Evolutionary conservation across 2,797 vertebrate genomes (phyloP), one percentile per base, ranked within the genome.

Genomic region (Sebastes glaucus): DNA sequence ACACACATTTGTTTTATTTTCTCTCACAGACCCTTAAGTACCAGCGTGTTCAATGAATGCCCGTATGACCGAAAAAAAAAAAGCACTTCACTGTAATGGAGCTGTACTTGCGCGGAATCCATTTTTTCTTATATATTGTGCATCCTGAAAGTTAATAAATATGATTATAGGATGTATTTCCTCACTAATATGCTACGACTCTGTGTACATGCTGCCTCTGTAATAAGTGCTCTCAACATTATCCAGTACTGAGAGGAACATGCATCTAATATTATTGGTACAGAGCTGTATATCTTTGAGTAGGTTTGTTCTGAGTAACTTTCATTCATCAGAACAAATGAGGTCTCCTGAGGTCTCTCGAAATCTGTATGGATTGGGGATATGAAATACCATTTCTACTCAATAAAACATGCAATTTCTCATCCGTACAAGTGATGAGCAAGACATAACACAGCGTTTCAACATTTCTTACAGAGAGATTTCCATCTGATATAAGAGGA

Each of bases 41-140:
- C 8, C 11, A n/a, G 22, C 0, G 1, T 28, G 14, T 38, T 63
- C 7, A 46, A 3, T 46, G 11, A 68, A 22, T 0, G 3, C 1
- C 3, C 3, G 4, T 28, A 59, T 30, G 1, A 1, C 10, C 23
- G 53, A 10, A 61, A 11, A n/a, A 52, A 33, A 6, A 23, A 30
- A 32, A 52, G 1, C 38, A 27, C 33, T 52, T 4, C 18, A 62
- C 4, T 20, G 4, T 52, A 28, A 35, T 20, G 0, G 9, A 30
- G 25, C 33, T n/a, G 3, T 20, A 13, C 59, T 52, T 14, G 8
- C 20, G n/a, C 7, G 22, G 62, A 68, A 56, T 57, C 3, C 20
- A 63, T 1, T 59, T 52, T 28, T 33, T 1, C n/a, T 7, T 2
- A 25, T 30, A 14, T 28, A 5, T n/a, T 32, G 8, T 46, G 3